Evolutionary conservation across 2,888 invertebrate species (phyloP).

Genomic region (Erebia ligea): DNA sequence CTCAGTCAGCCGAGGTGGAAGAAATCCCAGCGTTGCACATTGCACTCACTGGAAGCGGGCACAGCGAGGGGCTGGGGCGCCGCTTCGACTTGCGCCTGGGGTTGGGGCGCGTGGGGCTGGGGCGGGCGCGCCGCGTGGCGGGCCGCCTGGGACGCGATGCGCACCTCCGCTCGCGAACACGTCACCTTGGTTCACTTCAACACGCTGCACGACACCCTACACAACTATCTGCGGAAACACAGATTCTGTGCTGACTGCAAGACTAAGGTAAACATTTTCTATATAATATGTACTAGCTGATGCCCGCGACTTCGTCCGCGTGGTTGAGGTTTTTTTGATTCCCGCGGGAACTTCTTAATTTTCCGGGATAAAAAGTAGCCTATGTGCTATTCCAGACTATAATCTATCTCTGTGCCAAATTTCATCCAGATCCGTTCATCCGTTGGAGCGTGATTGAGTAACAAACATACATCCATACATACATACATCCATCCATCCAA

Average conservation of each 20-base stretch:
- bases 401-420: no score
- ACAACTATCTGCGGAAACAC: slow-evolving; percentile 95
- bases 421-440: no score
- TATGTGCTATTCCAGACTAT: no score
- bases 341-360: no score
- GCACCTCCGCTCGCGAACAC: slow-evolving; percentile 90
- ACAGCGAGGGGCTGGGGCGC: slow-evolving; percentile 89
- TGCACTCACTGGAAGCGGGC: slow-evolving; percentile 95
- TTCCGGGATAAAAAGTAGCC: no score
- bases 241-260: slow-evolving; percentile 97
- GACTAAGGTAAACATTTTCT: slow-evolving; percentile 87
- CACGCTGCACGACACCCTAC: slow-evolving; percentile 92
- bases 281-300: neutral
- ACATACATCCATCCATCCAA: no score
- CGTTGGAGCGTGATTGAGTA: no score
- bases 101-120: slow-evolving; percentile 89
- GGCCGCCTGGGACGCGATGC: slow-evolving; percentile 94
- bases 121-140: slow-evolving; percentile 87
- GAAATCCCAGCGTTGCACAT: slow-evolving; percentile 93
- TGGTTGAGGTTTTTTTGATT: no score
- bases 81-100: slow-evolving; percentile 89
- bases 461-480: no score
- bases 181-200: slow-evolving; percentile 94
- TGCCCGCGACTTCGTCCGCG: no score
- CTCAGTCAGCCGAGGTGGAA: slow-evolving; percentile 92